Percentiles rank a stretch among this genome's conserved stretches.
Evolutionary conservation across 2,797 vertebrate genomes (phyloP).

Genomic region (Rhadinocentrus ornatus): DNA sequence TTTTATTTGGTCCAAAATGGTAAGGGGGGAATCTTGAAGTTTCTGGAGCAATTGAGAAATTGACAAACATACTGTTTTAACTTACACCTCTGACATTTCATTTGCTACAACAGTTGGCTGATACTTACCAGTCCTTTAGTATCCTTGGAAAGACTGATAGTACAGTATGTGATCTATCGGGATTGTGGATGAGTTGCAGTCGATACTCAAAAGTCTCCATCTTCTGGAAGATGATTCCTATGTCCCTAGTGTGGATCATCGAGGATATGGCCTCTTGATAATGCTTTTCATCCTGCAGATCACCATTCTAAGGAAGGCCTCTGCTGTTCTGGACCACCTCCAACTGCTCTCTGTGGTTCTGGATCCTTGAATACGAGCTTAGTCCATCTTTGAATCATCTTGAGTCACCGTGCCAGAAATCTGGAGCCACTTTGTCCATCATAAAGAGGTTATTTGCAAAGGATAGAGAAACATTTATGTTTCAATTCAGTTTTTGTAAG

Average conservation of each 20-base stretch:
- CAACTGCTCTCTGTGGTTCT: neutral
- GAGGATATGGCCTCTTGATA: slow-evolving; percentile 20
- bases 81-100: too few relatives aligned
- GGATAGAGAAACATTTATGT: too few relatives aligned
- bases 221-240: slow-evolving; percentile 19
- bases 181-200: slow-evolving; percentile 9
- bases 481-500: too few relatives aligned
- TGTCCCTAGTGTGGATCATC: slow-evolving; percentile 23
- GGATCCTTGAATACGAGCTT: slow-evolving; percentile 7
- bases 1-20: slow-evolving; percentile 15
- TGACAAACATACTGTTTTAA: too few relatives aligned
- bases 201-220: slow-evolving; percentile 31
- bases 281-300: slow-evolving; percentile 1
- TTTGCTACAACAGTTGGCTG: neutral
- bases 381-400: neutral
- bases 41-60: slow-evolving; percentile 5
- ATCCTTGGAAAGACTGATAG: slow-evolving; percentile 25
- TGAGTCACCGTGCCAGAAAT: too few relatives aligned
- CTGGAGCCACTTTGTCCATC: too few relatives aligned
- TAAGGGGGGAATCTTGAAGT: slow-evolving; percentile 25
- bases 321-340: slow-evolving; percentile 12
- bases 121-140: slow-evolving; percentile 15
- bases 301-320: neutral
- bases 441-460: too few relatives aligned
- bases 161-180: neutral